phyloP scores from a whole-genome alignment of 2,797 vertebrate genomes.

The Cetoscarus ocellatus region DNA sequence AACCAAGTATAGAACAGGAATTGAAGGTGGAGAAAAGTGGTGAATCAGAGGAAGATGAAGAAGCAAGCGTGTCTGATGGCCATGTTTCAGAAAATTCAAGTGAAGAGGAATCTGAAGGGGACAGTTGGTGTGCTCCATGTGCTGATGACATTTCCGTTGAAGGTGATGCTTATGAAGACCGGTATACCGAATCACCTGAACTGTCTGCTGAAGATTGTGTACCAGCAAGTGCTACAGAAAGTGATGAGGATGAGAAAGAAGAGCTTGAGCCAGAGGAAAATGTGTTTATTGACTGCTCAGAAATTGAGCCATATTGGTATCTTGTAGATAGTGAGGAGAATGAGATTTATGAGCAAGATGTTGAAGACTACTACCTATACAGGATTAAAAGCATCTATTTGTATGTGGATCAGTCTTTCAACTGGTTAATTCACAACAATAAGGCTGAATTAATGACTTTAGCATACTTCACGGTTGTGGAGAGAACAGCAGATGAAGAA shows the following conservation, averaged over 20 bases:
- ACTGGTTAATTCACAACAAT: slow-evolving; percentile 23
- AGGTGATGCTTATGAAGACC: slow-evolving; percentile 73
- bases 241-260: slow-evolving; percentile 19
- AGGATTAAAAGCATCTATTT: slow-evolving; percentile 61
- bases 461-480: background rate
- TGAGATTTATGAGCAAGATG: slow-evolving; percentile 26
- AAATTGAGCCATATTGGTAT: slow-evolving; percentile 72
- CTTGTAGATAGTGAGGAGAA: slow-evolving; percentile 30
- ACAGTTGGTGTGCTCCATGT: slow-evolving; percentile 59
- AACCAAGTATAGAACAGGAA: slow-evolving; percentile 13
- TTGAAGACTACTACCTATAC: slow-evolving; percentile 75
- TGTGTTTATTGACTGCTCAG: slow-evolving; percentile 58
- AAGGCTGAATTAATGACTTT: background rate
- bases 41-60: slow-evolving; percentile 31
- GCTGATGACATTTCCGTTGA: slow-evolving; percentile 75
- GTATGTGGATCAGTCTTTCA: slow-evolving; percentile 36
- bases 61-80: slow-evolving; percentile 4
- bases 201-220: background rate
- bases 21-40: slow-evolving; percentile 33
- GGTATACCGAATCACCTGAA: slow-evolving; percentile 7
- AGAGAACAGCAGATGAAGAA: slow-evolving; percentile 10
- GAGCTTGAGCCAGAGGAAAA: slow-evolving; percentile 19
- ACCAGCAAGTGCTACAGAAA: background rate
- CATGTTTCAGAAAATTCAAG: slow-evolving; percentile 27
- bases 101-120: slow-evolving; percentile 39